Base-by-base conservation (phyloP, 2,888 invertebrate species). In the Eulithis prunata region DNA sequence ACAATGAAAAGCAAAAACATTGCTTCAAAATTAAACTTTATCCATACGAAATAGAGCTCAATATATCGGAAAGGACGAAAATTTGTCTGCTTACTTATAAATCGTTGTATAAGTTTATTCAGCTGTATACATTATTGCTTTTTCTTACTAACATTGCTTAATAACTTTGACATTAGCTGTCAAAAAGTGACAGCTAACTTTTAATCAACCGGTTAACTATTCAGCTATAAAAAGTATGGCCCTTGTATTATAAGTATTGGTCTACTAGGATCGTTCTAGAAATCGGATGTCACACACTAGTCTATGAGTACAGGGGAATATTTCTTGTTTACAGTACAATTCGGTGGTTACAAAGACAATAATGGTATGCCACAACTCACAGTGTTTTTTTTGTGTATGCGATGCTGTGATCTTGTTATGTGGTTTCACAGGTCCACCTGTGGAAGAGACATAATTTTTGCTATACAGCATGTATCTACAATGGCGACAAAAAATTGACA, bases 381-480 rank as follows among this genome's bases (percentile, higher is more conserved):
- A 87, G 90, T 90, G 90, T 90, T 88, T 91, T 84, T 91, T 84
- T 76, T 77, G 69, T 58, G 57, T 63, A 64, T 71, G 75, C 71
- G 70, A 68, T 81, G 81, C 81, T 85, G 78, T 82, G 73, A 81
- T 81, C 76, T 83, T 84, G 77, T 78, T 78, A 68, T 82, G 79
- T 55, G 81, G 74, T 69, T 79, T 74, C 62, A 47, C 54, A 74
- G 78, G 73, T 55, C 21, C 72, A 84, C 76, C 90, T 89, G 83
- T 0, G 70, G 74, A 64, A 14, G 28, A 47, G 45, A 52, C 38
- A 5, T 45, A 47, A 4, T 32, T 32, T 4, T 32, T 32, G n/a
- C n/a, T n/a, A n/a, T n/a, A n/a, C n/a, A n/a, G n/a, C n/a, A n/a
- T n/a, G n/a, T n/a, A n/a, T n/a, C n/a, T n/a, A n/a, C n/a, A n/a